Evolutionary conservation across 2,797 vertebrate species (phyloP).

Genomic region (Poecile montanus): DNA sequence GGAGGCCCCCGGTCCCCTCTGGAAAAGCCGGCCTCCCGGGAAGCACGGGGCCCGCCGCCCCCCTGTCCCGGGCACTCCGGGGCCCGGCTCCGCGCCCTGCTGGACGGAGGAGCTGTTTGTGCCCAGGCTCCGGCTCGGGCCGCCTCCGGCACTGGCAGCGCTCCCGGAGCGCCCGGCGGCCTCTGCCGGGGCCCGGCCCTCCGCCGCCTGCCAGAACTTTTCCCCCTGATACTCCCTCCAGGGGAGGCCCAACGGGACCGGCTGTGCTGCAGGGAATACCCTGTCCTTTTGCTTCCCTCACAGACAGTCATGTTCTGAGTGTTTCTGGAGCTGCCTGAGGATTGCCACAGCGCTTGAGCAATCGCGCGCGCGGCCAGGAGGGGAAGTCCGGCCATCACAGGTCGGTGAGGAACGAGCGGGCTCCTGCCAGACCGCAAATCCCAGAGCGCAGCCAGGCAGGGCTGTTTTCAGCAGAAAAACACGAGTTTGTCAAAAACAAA

Average conservation of each 20-base stretch:
- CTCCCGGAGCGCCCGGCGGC: background rate
- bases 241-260: background rate
- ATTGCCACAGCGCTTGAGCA: background rate
- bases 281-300: background rate
- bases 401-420: fast-evolving
- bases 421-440: background rate
- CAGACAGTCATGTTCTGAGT: background rate
- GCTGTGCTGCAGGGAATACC: background rate
- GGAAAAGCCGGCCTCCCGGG: background rate
- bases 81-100: background rate
- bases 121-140: background rate
- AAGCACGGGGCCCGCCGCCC: background rate
- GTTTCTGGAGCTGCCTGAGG: background rate
- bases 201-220: background rate
- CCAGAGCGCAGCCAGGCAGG: background rate
- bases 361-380: fast-evolving
- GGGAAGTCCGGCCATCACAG: background rate
- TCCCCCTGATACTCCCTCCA: fast-evolving
- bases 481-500: background rate
- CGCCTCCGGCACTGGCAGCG: background rate
- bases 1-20: background rate
- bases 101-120: background rate
- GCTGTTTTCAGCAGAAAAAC: background rate
- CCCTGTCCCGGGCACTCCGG: background rate
- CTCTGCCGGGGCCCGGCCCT: background rate